Conservation (phyloP, 2,888 invertebrate genomes). For the Eueremaeus valkanovi region DNA sequence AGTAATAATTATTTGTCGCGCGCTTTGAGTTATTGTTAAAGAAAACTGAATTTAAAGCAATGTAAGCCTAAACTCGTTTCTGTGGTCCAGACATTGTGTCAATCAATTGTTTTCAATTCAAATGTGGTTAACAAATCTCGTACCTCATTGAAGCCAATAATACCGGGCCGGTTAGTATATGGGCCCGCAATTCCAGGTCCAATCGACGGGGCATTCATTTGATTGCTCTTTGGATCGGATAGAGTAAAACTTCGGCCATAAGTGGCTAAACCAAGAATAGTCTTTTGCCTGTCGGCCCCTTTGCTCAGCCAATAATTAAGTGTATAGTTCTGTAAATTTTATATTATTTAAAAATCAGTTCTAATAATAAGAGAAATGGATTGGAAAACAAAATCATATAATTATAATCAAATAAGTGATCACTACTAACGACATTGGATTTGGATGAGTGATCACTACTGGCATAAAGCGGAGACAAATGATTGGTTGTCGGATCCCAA, state of each 20-base stretch:
- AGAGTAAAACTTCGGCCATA: constrained; percentile 40
- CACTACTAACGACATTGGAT: background rate
- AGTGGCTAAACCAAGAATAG: constrained; percentile 36
- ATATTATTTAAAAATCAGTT: background rate
- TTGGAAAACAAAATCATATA: background rate
- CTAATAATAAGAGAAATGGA: background rate
- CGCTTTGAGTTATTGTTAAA: no score
- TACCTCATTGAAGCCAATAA: constrained; percentile 41
- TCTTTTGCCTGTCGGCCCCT: constrained; percentile 29
- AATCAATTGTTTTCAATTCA: no score
- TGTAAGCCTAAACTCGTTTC: background rate
- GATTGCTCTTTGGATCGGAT: constrained; percentile 6
- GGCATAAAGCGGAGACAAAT: constrained; percentile 40
- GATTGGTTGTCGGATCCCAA: constrained; percentile 35
- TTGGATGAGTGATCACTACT: background rate
- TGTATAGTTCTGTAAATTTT: constrained; percentile 29
- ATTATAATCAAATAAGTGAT: background rate
- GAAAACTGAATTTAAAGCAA: no score
- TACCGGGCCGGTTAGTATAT: constrained; percentile 32
- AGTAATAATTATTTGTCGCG: no score
- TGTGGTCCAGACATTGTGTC: no score
- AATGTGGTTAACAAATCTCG: background rate
- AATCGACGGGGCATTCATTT: constrained; percentile 7
- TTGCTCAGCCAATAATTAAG: constrained; percentile 36
- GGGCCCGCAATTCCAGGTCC: constrained; percentile 39